Conservation (phyloP, 2,888 invertebrate genomes). For the Aleiodes alternator region DNA sequence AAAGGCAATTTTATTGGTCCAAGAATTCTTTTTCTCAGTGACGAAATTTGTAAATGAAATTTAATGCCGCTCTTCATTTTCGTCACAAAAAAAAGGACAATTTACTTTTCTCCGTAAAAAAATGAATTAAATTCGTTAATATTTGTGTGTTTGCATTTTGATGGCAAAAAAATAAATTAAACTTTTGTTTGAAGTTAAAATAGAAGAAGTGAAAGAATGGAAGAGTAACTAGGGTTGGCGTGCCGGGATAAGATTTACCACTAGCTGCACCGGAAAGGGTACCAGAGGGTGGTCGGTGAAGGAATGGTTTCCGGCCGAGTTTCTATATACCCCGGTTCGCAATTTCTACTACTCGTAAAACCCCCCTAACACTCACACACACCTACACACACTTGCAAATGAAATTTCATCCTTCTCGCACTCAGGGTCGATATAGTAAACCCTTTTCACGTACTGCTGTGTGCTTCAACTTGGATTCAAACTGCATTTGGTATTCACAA, state of each 20-base stretch:
- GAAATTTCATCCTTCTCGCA: background rate
- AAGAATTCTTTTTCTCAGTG: too few species aligned
- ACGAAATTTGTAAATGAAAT: too few species aligned
- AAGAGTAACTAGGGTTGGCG: slow-evolving; percentile 60
- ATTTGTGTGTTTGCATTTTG: too few species aligned
- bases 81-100: too few species aligned
- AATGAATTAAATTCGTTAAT: too few species aligned
- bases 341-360: slow-evolving; percentile 32
- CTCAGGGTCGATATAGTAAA: slow-evolving; percentile 21
- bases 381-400: background rate
- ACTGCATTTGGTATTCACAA: slow-evolving; percentile 21
- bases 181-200: too few species aligned
- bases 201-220: slow-evolving; percentile 25
- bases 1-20: too few species aligned
- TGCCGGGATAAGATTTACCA: slow-evolving; percentile 69
- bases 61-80: too few species aligned
- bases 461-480: slow-evolving; percentile 23
- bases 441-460: slow-evolving; percentile 31
- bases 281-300: slow-evolving; percentile 66
- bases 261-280: slow-evolving; percentile 68
- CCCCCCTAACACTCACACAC: background rate
- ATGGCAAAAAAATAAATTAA: too few species aligned
- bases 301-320: slow-evolving; percentile 70
- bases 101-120: too few species aligned
- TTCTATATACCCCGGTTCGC: slow-evolving; percentile 23